Conservation (phyloP, 2,113 vertebrate genomes). For the Laticauda laticaudata region DNA sequence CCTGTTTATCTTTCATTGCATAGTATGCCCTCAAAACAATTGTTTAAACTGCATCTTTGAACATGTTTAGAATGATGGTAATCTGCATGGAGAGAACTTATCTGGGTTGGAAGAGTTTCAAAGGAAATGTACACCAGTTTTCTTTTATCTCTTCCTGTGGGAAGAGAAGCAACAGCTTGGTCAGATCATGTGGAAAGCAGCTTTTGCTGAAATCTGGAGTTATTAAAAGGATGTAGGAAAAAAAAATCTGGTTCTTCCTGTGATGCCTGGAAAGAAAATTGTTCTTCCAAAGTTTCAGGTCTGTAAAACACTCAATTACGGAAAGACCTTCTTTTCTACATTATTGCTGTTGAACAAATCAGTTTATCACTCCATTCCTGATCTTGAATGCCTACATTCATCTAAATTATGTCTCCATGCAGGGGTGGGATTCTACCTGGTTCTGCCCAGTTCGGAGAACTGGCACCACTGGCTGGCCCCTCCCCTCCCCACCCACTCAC, state of each 20-base stretch:
- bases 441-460: too few relatives aligned
- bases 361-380: background rate
- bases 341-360: background rate
- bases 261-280: background rate
- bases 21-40: background rate
- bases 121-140: background rate
- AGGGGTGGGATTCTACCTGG: background rate
- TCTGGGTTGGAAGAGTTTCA: background rate
- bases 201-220: background rate
- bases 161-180: background rate
- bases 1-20: background rate
- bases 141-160: background rate
- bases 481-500: too few relatives aligned
- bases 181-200: background rate
- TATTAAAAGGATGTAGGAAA: background rate
- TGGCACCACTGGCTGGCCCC: too few relatives aligned
- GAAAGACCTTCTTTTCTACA: background rate
- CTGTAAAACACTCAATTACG: background rate
- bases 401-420: background rate
- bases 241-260: background rate
- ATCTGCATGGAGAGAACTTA: background rate
- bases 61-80: background rate
- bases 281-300: background rate
- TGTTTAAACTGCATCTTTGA: background rate
- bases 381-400: background rate